Evolutionary conservation across 2,797 vertebrate genomes (phyloP).

Genomic region (Myotis myotis): DNA sequence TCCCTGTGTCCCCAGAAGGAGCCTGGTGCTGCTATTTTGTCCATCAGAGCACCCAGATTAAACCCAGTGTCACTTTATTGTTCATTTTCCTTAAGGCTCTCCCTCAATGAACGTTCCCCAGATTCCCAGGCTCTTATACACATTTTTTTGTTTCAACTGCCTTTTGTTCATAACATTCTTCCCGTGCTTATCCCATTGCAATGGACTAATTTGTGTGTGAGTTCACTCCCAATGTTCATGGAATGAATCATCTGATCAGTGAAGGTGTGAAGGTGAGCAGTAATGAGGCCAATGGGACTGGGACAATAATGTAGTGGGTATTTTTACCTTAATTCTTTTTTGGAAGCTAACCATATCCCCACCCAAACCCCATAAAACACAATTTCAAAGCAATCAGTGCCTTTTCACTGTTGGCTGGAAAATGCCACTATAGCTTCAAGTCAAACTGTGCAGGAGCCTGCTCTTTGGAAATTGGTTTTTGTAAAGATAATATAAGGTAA

Average conservation of each 20-base stretch:
- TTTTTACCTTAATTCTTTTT: neutral
- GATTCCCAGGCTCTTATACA: neutral
- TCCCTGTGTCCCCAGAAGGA: neutral
- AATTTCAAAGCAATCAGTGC: neutral
- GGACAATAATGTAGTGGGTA: no score
- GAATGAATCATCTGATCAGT: neutral
- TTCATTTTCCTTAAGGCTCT: neutral
- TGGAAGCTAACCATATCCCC: neutral
- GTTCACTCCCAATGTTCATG: neutral
- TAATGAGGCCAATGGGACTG: neutral
- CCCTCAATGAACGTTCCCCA: neutral
- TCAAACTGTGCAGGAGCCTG: neutral
- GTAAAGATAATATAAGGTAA: neutral
- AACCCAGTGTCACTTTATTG: accelerated
- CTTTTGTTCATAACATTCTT: neutral
- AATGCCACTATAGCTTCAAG: neutral
- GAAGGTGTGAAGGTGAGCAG: neutral
- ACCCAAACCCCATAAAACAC: neutral
- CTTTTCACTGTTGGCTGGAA: neutral
- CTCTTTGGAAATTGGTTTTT: neutral
- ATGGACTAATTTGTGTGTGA: neutral
- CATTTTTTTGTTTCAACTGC: neutral
- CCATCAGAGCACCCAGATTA: neutral
- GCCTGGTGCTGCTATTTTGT: neutral
- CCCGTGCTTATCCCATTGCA: neutral